A percentile compares a stretch with the other conserved stretches of the same genome.
phyloP scores from a whole-genome alignment of 2,888 invertebrate species.

The Trichogramma evanescens region DNA sequence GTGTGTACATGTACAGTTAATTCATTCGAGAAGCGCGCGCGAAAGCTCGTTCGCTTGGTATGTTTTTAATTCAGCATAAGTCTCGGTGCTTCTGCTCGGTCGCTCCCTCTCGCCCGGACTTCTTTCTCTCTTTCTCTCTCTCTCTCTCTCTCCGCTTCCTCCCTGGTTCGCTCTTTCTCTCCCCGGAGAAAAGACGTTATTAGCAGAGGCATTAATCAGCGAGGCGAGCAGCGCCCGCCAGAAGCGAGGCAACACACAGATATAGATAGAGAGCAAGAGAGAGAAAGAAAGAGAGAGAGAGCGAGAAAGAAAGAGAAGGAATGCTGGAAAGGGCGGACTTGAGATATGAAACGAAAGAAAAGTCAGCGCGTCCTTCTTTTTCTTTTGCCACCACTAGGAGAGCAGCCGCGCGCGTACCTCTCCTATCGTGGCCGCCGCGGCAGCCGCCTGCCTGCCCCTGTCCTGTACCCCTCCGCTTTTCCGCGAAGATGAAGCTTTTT shows the following conservation, averaged over 20 bases:
- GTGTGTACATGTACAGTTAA: too few relatives aligned
- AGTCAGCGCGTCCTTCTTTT: slow-evolving; percentile 13
- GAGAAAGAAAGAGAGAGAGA: slow-evolving; percentile 12
- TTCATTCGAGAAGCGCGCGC: too few relatives aligned
- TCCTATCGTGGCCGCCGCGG: slow-evolving; percentile 11
- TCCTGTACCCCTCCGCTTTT: slow-evolving; percentile 33
- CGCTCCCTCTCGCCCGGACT: slow-evolving; percentile 2
- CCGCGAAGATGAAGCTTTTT: slow-evolving; percentile 39
- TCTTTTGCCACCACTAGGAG: neutral
- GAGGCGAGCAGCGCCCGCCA: slow-evolving; percentile 12
- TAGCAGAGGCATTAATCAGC: slow-evolving; percentile 44
- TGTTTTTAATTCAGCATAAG: slow-evolving; percentile 45
- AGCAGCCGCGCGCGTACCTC: slow-evolving; percentile 13
- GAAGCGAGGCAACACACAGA: neutral
- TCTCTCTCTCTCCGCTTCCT: slow-evolving; percentile 8
- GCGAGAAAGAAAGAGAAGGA: slow-evolving; percentile 13
- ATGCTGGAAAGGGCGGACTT: slow-evolving; percentile 22
- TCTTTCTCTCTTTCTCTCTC: neutral
- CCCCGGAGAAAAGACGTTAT: slow-evolving; percentile 44
- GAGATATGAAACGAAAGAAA: slow-evolving; percentile 35
- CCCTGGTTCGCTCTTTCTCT: slow-evolving; percentile 24
- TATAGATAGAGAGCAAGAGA: neutral
- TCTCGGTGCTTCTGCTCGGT: slow-evolving; percentile 26
- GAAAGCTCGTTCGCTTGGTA: neutral
- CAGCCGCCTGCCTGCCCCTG: slow-evolving; percentile 7